phyloP scores from a whole-genome alignment of 2,888 invertebrate genomes.

The Watsonalla binaria region DNA sequence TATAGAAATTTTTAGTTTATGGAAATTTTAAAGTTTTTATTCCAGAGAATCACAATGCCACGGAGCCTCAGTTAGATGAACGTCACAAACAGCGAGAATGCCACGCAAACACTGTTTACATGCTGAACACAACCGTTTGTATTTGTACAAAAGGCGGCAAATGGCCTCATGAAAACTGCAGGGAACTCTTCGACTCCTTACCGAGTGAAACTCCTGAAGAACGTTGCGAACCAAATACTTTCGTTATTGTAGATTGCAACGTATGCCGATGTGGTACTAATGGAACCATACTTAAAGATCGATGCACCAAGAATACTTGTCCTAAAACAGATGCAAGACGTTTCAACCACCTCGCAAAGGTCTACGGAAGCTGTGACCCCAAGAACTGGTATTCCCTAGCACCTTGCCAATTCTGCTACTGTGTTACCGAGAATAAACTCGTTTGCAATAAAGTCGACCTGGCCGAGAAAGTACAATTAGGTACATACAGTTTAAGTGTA shows the following conservation, averaged over 20 bases:
- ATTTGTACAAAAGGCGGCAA: constrained; percentile 40
- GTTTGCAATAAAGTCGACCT: constrained; percentile 44
- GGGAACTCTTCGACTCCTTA: constrained; percentile 25
- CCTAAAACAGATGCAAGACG: neutral
- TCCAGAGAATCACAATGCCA: neutral
- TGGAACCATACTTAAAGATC: constrained; percentile 35
- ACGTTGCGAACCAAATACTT: constrained; percentile 40
- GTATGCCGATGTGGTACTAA: constrained; percentile 45
- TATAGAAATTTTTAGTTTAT: no score
- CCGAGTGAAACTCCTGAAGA: constrained; percentile 10
- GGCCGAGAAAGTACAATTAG: constrained; percentile 28
- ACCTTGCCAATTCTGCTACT: constrained; percentile 58
- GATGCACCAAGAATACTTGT: constrained; percentile 53
- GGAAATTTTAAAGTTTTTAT: neutral
- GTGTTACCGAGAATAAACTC: constrained; percentile 45
- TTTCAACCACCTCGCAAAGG: neutral
- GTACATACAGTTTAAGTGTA: constrained; percentile 37
- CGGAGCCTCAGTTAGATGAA: neutral
- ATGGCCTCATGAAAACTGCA: constrained; percentile 48
- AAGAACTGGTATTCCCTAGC: constrained; percentile 55
- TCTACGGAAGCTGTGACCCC: constrained; percentile 39
- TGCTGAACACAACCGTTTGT: constrained; percentile 33
- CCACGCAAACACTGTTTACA: constrained; percentile 37
- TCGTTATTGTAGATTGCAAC: constrained; percentile 46
- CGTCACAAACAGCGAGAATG: constrained; percentile 17